Conservation (phyloP, 2,797 vertebrate species). For the Steatocranus sp. region DNA sequence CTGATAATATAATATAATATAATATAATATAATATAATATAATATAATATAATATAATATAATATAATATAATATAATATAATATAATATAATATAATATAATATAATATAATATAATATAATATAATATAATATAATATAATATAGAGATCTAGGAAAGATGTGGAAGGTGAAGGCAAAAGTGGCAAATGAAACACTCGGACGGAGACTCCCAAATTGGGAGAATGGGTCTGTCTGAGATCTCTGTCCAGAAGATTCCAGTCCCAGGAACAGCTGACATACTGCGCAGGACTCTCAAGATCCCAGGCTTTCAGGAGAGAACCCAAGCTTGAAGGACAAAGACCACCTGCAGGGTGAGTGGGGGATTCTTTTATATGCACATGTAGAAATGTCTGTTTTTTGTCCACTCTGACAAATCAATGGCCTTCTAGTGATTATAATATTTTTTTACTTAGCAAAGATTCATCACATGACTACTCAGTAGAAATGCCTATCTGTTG, state of each 20-base stretch:
- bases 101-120: not conserved
- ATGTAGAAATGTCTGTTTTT: not conserved
- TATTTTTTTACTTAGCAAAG: not conserved
- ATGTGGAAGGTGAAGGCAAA: not conserved
- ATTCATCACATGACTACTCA: not conserved
- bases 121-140: not conserved
- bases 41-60: not conserved
- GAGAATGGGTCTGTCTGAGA: not conserved
- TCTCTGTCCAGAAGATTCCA: not conserved
- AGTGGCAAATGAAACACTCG: not conserved
- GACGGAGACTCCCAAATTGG: not conserved
- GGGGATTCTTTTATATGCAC: not conserved
- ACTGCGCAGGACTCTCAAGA: not conserved
- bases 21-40: not conserved
- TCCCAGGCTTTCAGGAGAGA: not conserved
- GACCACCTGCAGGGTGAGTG: not conserved
- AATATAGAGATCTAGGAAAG: not conserved
- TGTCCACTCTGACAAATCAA: not conserved
- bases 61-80: not conserved
- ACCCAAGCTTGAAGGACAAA: not conserved
- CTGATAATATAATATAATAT: not conserved
- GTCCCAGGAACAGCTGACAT: not conserved
- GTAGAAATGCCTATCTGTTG: not conserved
- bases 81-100: too few relatives aligned
- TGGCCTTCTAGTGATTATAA: not conserved